A percentile compares a stretch with the other conserved stretches of the same genome.
These are phyloP conservation scores for Emydocephalus ijimae DNA, from an alignment of 2,113 vertebrate genomes.

Conservation along the genomic window DNA sequence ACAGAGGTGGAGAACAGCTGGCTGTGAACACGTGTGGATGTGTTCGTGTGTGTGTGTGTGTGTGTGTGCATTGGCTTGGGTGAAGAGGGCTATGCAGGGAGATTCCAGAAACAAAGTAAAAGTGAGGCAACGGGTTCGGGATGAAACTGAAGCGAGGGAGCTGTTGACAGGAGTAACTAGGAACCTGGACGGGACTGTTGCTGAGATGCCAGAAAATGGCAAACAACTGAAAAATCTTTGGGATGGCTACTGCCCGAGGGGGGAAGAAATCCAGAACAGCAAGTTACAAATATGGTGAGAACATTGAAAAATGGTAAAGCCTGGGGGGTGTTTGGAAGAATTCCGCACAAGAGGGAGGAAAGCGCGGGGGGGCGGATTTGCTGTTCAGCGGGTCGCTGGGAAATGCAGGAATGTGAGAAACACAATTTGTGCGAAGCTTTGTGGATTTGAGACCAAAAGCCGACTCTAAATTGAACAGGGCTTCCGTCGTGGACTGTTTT, in stretches of 20 bases:
- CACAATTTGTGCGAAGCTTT: neutral
- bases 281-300: neutral
- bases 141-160: neutral
- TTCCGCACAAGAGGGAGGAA: neutral
- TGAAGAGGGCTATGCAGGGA: neutral
- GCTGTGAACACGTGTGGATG: neutral
- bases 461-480: neutral
- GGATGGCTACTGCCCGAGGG: neutral
- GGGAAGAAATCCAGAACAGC: neutral
- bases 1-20: neutral
- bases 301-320: neutral
- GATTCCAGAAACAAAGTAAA: neutral
- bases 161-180: neutral
- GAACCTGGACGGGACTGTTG: neutral
- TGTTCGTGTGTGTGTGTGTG: neutral
- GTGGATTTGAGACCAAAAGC: neutral
- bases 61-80: neutral
- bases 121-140: neutral
- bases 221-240: neutral
- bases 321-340: neutral
- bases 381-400: neutral
- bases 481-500: neutral
- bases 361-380: neutral
- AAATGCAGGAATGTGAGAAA: neutral
- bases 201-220: neutral